Evolutionary conservation across 2,113 vertebrate genomes (phyloP).

Genomic region (Pogona vitticeps): DNA sequence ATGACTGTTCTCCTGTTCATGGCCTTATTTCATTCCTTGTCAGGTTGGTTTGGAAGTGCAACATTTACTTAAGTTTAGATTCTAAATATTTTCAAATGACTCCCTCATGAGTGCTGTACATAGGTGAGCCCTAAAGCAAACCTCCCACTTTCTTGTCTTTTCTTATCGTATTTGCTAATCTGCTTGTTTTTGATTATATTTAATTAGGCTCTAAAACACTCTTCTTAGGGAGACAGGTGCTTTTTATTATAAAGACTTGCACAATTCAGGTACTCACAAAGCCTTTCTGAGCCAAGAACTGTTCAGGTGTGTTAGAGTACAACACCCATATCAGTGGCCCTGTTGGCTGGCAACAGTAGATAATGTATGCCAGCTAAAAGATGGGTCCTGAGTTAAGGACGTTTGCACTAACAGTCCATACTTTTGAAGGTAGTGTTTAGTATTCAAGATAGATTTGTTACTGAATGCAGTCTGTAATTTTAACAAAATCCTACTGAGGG

Average conservation of each 20-base stretch:
- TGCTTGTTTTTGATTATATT: neutral
- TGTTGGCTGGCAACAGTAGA: too few relatives aligned
- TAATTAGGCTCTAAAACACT: too few relatives aligned
- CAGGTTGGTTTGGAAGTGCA: neutral
- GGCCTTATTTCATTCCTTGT: neutral
- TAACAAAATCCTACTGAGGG: neutral
- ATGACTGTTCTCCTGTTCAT: neutral
- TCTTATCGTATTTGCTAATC: neutral
- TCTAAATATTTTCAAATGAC: neutral
- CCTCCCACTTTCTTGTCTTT: neutral
- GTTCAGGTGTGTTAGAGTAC: neutral
- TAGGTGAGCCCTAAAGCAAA: too few relatives aligned
- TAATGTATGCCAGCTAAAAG: too few relatives aligned
- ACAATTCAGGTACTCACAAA: too few relatives aligned
- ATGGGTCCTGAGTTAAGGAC: neutral
- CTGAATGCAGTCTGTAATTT: neutral
- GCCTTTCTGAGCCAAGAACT: neutral
- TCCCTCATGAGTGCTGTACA: neutral
- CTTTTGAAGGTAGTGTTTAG: neutral
- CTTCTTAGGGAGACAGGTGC: too few relatives aligned
- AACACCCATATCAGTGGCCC: neutral
- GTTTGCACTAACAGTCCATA: neutral
- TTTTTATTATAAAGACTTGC: too few relatives aligned
- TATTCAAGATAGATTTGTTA: neutral
- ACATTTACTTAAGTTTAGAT: neutral